These are phyloP conservation scores for Hapalemur alaotrensis DNA, from an alignment of 2,797 vertebrate species.

Conservation along the genomic window DNA sequence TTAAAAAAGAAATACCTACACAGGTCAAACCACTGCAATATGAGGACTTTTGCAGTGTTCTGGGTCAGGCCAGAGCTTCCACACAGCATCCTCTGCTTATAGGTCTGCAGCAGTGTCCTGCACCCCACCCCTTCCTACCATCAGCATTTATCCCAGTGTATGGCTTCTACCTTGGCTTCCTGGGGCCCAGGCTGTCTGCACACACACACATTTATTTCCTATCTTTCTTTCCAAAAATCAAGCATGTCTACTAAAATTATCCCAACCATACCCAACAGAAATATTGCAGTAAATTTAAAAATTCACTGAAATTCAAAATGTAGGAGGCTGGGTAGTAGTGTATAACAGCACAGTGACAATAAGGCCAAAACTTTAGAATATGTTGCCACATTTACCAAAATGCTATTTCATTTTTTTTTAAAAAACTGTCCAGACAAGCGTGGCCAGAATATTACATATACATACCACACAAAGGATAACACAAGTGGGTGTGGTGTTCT, in stretches of 20 bases:
- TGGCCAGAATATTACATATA: conserved; percentile 43
- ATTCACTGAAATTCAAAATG: conserved; percentile 36
- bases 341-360: not conserved
- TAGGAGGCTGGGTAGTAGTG: not conserved
- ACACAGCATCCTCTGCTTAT: not conserved
- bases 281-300: not conserved
- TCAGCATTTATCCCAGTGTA: not conserved
- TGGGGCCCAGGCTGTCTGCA: not conserved
- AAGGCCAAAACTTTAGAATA: not conserved
- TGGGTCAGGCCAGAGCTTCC: not conserved
- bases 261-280: not conserved
- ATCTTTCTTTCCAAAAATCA: conserved; percentile 8
- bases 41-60: not conserved
- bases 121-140: too few species aligned
- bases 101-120: not conserved
- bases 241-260: not conserved
- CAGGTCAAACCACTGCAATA: not conserved
- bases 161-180: not conserved
- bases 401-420: not conserved
- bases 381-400: conserved; percentile 4
- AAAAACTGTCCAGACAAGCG: not conserved
- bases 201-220: not conserved
- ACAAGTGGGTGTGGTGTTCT: conserved; percentile 2
- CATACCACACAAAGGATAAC: conserved; percentile 46
- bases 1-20: not conserved